Evolutionary conservation across 2,113 vertebrate species (phyloP).

Genomic region (Rhadina sibilatrix): DNA sequence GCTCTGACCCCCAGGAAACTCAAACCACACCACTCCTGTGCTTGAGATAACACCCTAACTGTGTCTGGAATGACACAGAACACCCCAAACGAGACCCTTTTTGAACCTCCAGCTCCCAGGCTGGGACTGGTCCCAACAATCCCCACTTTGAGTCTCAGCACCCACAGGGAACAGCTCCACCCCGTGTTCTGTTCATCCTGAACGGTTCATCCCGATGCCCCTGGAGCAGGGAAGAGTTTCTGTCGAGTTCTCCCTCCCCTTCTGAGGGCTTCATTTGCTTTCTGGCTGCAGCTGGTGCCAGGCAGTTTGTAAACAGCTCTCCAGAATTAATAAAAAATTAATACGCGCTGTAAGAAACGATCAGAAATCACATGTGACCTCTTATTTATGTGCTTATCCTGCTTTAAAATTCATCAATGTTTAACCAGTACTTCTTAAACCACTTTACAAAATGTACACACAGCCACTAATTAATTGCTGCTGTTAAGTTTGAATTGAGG

Average conservation of each 20-base stretch:
- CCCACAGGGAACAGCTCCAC: background rate
- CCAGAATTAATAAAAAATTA: conserved; percentile 31
- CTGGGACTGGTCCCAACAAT: background rate
- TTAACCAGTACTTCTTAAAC: background rate
- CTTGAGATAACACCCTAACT: too few relatives aligned
- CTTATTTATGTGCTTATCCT: conserved; percentile 28
- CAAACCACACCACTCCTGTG: background rate
- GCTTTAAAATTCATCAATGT: conserved; percentile 37
- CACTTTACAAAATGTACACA: background rate
- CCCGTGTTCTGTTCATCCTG: rapidly evolving
- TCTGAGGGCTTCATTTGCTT: background rate
- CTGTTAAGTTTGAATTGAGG: background rate
- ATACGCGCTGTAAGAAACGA: background rate
- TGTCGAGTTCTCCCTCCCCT: background rate
- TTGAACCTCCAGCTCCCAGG: rapidly evolving
- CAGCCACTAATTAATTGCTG: background rate
- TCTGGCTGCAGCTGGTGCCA: background rate
- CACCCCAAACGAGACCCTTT: background rate
- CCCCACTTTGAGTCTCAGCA: background rate
- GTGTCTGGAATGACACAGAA: background rate
- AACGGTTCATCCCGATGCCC: background rate
- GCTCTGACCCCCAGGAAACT: background rate
- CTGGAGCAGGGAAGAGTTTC: background rate
- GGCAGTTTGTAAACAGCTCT: conserved; percentile 7
- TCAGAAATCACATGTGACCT: conserved; percentile 18